These are phyloP conservation scores for Scaptodrosophila lebanonensis DNA, from an alignment of 1,140 invertebrate species.

Conservation along the genomic window DNA sequence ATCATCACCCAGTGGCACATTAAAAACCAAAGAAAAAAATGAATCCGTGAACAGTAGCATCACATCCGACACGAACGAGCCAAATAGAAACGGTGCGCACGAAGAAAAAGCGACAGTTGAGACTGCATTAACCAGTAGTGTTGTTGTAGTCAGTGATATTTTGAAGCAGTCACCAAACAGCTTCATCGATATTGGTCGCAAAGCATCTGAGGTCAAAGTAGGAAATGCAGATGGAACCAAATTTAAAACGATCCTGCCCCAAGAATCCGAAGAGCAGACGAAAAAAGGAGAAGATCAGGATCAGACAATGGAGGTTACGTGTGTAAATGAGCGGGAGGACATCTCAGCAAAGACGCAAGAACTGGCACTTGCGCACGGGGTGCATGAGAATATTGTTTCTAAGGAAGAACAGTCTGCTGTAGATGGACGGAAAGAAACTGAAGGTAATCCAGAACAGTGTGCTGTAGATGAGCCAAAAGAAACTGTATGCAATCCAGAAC, in stretches of 20 bases:
- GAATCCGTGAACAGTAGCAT: conserved; percentile 21
- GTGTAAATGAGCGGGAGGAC: no score
- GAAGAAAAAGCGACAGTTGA: not conserved
- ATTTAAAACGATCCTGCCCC: no score
- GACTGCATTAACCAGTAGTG: conserved; percentile 11
- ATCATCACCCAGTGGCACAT: conserved; percentile 24
- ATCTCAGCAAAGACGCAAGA: no score
- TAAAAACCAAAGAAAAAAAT: conserved; percentile 21
- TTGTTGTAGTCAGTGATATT: conserved; percentile 57
- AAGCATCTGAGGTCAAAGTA: not conserved
- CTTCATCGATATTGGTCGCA: conserved; percentile 46
- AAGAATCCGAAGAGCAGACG: not conserved
- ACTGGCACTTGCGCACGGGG: no score
- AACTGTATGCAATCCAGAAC: no score
- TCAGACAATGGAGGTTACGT: no score
- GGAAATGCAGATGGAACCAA: no score
- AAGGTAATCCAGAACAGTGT: no score
- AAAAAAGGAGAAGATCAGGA: not conserved
- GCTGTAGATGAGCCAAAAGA: no score
- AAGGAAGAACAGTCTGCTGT: no score
- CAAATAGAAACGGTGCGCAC: not conserved
- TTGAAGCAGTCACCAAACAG: conserved; percentile 54
- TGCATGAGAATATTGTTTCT: no score
- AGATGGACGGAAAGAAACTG: no score
- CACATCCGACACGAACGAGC: conserved; percentile 30